Conservation (phyloP, 2,888 invertebrate species). For the Pheosia tremula region DNA sequence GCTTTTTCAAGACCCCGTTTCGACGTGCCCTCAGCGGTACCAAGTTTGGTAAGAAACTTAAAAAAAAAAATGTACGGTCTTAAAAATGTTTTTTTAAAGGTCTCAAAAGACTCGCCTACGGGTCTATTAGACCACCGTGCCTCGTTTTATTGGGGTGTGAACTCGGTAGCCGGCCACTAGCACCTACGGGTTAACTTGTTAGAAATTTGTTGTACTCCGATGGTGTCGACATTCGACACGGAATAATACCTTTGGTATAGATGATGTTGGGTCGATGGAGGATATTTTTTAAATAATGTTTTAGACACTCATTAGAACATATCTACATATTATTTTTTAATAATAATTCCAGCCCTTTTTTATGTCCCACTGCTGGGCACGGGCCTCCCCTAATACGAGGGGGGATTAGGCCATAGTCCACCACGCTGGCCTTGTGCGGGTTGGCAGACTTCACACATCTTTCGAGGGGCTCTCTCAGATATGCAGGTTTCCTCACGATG, state of each 20-base stretch:
- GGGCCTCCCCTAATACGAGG: too few species aligned
- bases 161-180: conserved; percentile 56
- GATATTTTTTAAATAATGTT: too few species aligned
- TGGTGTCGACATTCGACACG: conserved; percentile 19
- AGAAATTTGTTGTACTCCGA: conserved; percentile 22
- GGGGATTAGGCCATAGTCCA: too few species aligned
- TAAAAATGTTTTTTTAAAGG: background rate
- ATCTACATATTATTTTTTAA: too few species aligned
- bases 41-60: background rate
- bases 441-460: too few species aligned
- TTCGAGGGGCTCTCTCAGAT: too few species aligned
- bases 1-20: background rate
- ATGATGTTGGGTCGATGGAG: too few species aligned
- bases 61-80: background rate
- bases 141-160: conserved; percentile 60
- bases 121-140: conserved; percentile 54
- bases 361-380: too few species aligned
- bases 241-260: background rate
- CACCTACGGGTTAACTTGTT: conserved; percentile 43
- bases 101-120: conserved; percentile 19
- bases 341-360: too few species aligned
- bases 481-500: too few species aligned
- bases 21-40: background rate
- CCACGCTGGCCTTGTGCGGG: too few species aligned
- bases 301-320: too few species aligned